Percentiles rank a stretch among this genome's conserved stretches.
phyloP scores from a whole-genome alignment of 1,140 invertebrate species.

The Brachionus rotundiformis region DNA sequence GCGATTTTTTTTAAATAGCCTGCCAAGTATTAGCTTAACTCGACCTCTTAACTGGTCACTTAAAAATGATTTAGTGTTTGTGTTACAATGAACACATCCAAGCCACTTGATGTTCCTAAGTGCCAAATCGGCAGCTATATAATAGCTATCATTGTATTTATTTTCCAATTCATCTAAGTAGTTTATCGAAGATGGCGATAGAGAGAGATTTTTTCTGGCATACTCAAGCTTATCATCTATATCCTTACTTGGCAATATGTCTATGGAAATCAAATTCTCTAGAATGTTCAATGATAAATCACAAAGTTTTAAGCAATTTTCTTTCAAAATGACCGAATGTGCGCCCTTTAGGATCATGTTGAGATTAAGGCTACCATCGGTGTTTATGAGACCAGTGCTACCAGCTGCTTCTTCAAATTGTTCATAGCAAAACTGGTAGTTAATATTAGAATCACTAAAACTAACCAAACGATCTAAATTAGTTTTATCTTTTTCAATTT shows the following conservation, averaged over 20 bases:
- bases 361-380: constrained; percentile 38
- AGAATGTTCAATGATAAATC: constrained; percentile 44
- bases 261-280: constrained; percentile 37
- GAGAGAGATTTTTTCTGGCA: not conserved
- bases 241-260: constrained; percentile 31
- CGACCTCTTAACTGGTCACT: constrained; percentile 42
- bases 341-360: constrained; percentile 31
- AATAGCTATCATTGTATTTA: constrained; percentile 25
- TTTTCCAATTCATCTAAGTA: constrained; percentile 42
- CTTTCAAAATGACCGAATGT: constrained; percentile 50
- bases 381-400: constrained; percentile 19
- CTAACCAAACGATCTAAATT: not conserved
- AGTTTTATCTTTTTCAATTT: not conserved
- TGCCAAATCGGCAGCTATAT: constrained; percentile 38
- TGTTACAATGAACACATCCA: constrained; percentile 44
- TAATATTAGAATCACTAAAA: constrained; percentile 38
- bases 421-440: constrained; percentile 40
- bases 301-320: constrained; percentile 33
- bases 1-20: constrained; percentile 40
- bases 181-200: not conserved
- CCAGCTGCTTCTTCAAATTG: constrained; percentile 48
- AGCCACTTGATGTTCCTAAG: constrained; percentile 45
- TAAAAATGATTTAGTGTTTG: not conserved
- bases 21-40: not conserved
- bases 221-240: not conserved